Conservation (phyloP, 2,113 vertebrate genomes). For the human region GRCh38 chr15:59417001-59417500, state of each 20-base stretch:
- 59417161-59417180: neutral
- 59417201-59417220: neutral
- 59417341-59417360: neutral
- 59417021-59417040: neutral
- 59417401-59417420: no score
- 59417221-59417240: neutral
- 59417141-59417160: slow-evolving; percentile 32
- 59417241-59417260: neutral
- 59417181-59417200: slow-evolving; percentile 23
- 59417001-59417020: neutral
- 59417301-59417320: neutral
- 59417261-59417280: neutral
- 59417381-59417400: neutral
- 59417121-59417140: neutral
- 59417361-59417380: neutral
- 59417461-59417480: no score
- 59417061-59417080: neutral
- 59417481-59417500: no score
- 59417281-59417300: neutral
- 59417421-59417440: no score
- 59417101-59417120: slow-evolving; percentile 40
- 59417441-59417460: no score
- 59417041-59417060: no score
- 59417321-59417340: neutral
- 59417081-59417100: neutral